A percentile compares a stretch with the other conserved stretches of the same genome.
Evolutionary conservation across 2,888 invertebrate species (phyloP).

Genomic region (Drosophila eohydei): DNA sequence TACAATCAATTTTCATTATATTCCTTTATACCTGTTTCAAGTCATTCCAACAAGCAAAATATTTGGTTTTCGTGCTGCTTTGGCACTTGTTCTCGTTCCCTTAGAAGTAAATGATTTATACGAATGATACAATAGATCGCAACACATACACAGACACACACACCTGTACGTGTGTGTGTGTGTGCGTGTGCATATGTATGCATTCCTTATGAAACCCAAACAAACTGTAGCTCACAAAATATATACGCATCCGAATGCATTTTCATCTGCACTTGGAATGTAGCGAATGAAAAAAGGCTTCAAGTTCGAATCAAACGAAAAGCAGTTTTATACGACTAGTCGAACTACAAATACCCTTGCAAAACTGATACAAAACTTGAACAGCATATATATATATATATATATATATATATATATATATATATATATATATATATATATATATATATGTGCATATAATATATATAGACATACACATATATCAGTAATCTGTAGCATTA

Average conservation of each 20-base stretch:
- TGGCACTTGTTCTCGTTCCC: slow-evolving; percentile 48
- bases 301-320: background rate
- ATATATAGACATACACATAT: background rate
- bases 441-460: background rate
- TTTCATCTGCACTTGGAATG: slow-evolving; percentile 19
- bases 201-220: slow-evolving; percentile 66
- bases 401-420: background rate
- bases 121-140: slow-evolving; percentile 53
- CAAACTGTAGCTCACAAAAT: slow-evolving; percentile 69
- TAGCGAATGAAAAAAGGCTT: slow-evolving; percentile 35
- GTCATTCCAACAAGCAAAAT: slow-evolving; percentile 40
- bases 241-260: slow-evolving; percentile 16
- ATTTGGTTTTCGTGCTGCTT: slow-evolving; percentile 38
- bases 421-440: background rate
- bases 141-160: background rate
- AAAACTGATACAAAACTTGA: slow-evolving; percentile 3
- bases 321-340: slow-evolving; percentile 13
- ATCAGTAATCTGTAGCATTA: background rate
- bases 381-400: background rate
- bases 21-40: slow-evolving; percentile 53
- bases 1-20: slow-evolving; percentile 7
- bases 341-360: slow-evolving; percentile 41
- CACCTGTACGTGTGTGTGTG: background rate
- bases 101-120: slow-evolving; percentile 55
- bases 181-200: slow-evolving; percentile 2